phyloP scores from a whole-genome alignment of 2,797 vertebrate genomes.

The Arrhamphus sclerolepis region DNA sequence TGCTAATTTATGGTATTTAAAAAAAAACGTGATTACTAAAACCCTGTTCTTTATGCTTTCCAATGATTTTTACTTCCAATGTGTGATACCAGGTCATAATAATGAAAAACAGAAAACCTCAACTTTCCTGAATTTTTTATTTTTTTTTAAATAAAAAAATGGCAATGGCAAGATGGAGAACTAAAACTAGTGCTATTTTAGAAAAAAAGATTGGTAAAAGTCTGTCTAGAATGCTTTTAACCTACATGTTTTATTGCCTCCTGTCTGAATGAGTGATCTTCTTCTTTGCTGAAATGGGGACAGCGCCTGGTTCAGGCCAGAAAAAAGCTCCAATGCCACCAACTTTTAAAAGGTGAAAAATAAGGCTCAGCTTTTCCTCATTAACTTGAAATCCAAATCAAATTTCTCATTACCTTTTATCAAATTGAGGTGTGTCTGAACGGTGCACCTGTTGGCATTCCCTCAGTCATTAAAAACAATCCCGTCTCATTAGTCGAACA shows the following conservation, averaged over 20 bases:
- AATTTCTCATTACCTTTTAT: slow-evolving; percentile 71
- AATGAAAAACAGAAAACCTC: slow-evolving; percentile 39
- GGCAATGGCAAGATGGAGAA: not conserved
- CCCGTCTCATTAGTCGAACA: slow-evolving; percentile 75
- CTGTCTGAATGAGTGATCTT: not conserved
- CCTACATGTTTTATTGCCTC: not conserved
- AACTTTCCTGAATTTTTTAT: not conserved
- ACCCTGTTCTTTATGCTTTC: not conserved
- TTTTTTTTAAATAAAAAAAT: not conserved
- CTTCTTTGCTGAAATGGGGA: not conserved
- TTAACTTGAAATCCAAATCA: slow-evolving; percentile 72
- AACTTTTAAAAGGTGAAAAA: slow-evolving; percentile 59
- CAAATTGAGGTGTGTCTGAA: slow-evolving; percentile 62
- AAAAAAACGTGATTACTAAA: not conserved
- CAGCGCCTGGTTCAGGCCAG: not conserved
- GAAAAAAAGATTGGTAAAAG: too few relatives aligned
- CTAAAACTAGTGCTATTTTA: too few relatives aligned
- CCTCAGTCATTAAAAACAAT: slow-evolving; percentile 79
- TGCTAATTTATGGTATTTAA: not conserved
- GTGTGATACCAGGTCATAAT: slow-evolving; percentile 28
- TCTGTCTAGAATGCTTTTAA: too few relatives aligned
- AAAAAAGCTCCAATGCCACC: not conserved
- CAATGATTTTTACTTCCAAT: not conserved
- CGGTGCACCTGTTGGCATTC: slow-evolving; percentile 77
- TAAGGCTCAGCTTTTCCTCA: slow-evolving; percentile 63